A percentile compares a stretch with the other conserved stretches of the same genome.
Conservation (phyloP, 2,113 vertebrate species). For the Suricata suricatta region DNA sequence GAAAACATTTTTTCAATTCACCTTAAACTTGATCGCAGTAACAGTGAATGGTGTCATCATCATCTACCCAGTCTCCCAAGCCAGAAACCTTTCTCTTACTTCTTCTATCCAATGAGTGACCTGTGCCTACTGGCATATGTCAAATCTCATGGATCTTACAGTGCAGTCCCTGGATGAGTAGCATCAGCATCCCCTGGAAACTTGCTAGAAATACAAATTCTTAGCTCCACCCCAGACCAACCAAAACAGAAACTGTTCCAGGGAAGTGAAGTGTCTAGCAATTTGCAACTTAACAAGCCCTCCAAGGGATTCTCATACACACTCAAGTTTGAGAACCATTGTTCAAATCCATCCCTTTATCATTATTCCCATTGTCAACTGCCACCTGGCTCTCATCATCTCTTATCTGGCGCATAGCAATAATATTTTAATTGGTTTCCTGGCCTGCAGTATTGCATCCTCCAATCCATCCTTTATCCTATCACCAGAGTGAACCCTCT, state of each 20-base stretch:
- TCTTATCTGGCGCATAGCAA: not conserved
- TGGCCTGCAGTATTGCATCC: not conserved
- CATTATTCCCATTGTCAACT: not conserved
- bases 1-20: not conserved
- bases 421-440: not conserved
- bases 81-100: not conserved
- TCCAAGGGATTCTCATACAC: not conserved
- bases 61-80: not conserved
- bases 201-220: not conserved
- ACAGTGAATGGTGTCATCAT: not conserved
- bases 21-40: constrained; percentile 35
- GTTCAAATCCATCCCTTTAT: not conserved
- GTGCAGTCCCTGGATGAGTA: not conserved
- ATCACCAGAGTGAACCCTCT: not conserved
- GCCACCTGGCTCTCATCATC: not conserved
- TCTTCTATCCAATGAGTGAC: not conserved
- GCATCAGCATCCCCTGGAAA: not conserved
- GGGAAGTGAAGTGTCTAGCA: not conserved
- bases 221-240: not conserved
- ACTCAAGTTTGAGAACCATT: constrained; percentile 3
- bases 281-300: not conserved
- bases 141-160: not conserved
- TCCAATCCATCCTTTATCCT: not conserved
- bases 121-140: not conserved
- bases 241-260: not conserved